Base-by-base conservation (phyloP, 2,113 vertebrate genomes). In the Progne subis region DNA sequence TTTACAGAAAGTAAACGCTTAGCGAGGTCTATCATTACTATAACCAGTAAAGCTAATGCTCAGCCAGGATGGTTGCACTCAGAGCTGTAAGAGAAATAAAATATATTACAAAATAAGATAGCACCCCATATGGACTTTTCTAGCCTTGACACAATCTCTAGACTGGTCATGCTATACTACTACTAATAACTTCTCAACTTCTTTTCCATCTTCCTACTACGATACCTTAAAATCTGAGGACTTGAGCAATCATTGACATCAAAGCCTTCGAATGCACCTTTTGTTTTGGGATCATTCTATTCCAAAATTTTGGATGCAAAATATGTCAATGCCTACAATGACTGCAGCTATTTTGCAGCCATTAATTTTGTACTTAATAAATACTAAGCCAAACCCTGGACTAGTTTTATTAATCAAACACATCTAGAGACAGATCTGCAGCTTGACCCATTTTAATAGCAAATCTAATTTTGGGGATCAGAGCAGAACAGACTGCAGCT, bases 361-460 rank as follows among this genome's bases (percentile, higher is more conserved):
- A 97, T 87, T 97, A 88, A 97, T 95, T 97, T 96, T 96, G 61
- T 76, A 83, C 64, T 76, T 89, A 71, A 81, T 82, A 96, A 97
- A 97, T 82, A 82, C 18, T 71, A 92, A 96, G 94, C 79, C 92
- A 95, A 92, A 89, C 29, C 65, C 19, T 81, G 65, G 52, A 63
- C 68, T 67, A 64, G 46, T 79, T 65, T 82, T 76, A 88, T 91
- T 97, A 97, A 96, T 92, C 90, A 90, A 95, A 67, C 82, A 88
- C 19, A 82, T 78, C 31, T 71, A 90, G 72, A 96, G 79, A 93
- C 43, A 55, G 78, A 94, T 52, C 88, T 91, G 71, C 47, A 85
- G 43, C 8, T 43, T 86, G 78, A 85, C 46, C 72, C 61, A 31
- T 72, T 95, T 94, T 93, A 95, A 94, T 7, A 94, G 93, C 57